These are phyloP conservation scores for Equus przewalskii DNA, from an alignment of 2,113 vertebrate genomes.

Conservation along the genomic window DNA sequence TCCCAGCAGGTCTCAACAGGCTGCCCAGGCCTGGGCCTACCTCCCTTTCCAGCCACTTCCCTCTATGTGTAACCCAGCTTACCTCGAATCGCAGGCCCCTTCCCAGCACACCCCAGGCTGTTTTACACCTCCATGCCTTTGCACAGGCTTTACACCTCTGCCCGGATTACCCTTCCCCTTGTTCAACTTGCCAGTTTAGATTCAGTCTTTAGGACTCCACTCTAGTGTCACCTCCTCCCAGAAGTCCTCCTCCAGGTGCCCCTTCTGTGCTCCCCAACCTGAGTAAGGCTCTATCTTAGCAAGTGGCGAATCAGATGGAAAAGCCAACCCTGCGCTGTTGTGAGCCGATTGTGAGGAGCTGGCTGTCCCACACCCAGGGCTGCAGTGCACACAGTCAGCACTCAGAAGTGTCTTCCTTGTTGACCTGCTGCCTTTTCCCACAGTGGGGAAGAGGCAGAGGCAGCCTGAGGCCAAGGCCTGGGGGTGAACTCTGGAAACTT, in stretches of 20 bases:
- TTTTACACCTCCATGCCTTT: background rate
- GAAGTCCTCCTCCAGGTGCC: background rate
- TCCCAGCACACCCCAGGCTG: background rate
- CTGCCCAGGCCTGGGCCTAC: background rate
- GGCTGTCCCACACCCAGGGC: background rate
- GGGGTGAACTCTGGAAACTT: background rate
- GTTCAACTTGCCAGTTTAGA: background rate
- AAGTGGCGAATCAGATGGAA: background rate
- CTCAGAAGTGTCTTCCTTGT: background rate
- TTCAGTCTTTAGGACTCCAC: background rate
- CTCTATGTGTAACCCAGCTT: background rate
- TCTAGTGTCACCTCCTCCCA: background rate
- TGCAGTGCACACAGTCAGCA: accelerated
- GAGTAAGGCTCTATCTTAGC: background rate
- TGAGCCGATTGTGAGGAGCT: background rate
- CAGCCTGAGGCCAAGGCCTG: background rate
- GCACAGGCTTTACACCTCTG: background rate
- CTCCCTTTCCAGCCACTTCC: background rate
- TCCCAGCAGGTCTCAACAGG: too few relatives aligned
- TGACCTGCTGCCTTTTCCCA: background rate
- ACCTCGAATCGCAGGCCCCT: background rate
- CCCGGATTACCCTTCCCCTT: background rate
- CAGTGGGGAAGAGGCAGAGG: background rate
- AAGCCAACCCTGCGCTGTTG: background rate
- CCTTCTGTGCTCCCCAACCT: too few relatives aligned